A percentile compares a stretch with the other conserved stretches of the same genome.
phyloP scores from a whole-genome alignment of 1,140 invertebrate genomes.

The Aphaenogaster ashmeadi region DNA sequence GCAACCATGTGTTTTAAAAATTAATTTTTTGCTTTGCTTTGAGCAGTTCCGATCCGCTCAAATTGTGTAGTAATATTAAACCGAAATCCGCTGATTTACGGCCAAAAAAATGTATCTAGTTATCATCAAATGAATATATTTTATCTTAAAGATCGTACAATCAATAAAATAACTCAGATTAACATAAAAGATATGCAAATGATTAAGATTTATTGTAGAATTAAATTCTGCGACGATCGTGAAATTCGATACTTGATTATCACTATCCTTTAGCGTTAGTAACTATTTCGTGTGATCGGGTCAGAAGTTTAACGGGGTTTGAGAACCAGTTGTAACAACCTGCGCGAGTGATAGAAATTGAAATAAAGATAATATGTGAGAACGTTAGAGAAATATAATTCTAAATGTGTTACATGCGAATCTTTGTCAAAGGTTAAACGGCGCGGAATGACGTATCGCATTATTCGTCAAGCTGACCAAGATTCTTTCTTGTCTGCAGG shows the following conservation, averaged over 20 bases:
- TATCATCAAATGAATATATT: background rate
- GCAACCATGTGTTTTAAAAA: background rate
- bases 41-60: background rate
- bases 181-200: background rate
- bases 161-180: background rate
- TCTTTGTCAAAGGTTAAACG: conserved; percentile 51
- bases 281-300: background rate
- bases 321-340: background rate
- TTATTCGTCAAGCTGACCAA: conserved; percentile 66
- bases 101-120: background rate
- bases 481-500: conserved; percentile 79
- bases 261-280: background rate
- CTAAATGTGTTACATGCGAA: conserved; percentile 1
- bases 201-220: background rate
- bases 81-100: background rate
- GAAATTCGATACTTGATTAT: conserved; percentile 41
- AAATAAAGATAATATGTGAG: conserved; percentile 13
- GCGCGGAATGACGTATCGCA: conserved; percentile 57
- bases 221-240: background rate
- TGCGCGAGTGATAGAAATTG: background rate
- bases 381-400: conserved; percentile 17
- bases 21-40: background rate
- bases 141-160: background rate
- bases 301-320: conserved; percentile 22
- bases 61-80: conserved; percentile 2